Base-by-base conservation (phyloP, 2,888 invertebrate genomes). In the Hirtodrosophila alboralis region DNA sequence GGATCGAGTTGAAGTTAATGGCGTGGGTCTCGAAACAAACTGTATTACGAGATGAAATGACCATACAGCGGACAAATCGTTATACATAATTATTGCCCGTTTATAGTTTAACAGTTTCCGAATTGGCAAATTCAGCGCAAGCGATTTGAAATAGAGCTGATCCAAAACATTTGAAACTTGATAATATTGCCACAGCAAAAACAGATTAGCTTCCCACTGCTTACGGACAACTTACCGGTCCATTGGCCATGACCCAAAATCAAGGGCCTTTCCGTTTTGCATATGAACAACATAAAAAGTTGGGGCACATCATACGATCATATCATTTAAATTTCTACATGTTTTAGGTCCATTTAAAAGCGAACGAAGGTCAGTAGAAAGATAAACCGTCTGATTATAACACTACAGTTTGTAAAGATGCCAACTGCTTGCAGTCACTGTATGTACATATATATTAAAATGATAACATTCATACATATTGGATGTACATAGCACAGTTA, bases 171-270 rank as follows among this genome's bases (percentile, higher is more conserved):
- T 30, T 34, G 7, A 18, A 28, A 8, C 30, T 31, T 14, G 16
- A 23, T 8, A 10, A 33, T 30, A 67, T 67, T 73, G 49, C 73
- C 36, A 73, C 34, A 68, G 43, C 34, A 36, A 37, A 27, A 28
- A 13, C 18, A 28, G 49, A 49, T 60, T 21, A 36, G 18, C 48
- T 53, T 36, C 21, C 34, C 26, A 23, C 23, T 23, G 26, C 26
- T 13, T 34, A 33, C 34, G 52, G 41, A 70, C 33, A 14, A 36
- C 49, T 48, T 58, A 53, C 64, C 70, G 86, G 85, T 85, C 83
- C 84, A 66, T 85, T 81, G 81, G 64, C 84, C 87, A 76, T 81
- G 81, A 86, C 81, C 86, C 63, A 85, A 81, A 73, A 75, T 45
- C 40, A 54, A 31, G 54, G 51, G 62, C 65, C 59, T 54, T 12